Evolutionary conservation across 2,888 invertebrate genomes (phyloP).

Genomic region (Troides helena): DNA sequence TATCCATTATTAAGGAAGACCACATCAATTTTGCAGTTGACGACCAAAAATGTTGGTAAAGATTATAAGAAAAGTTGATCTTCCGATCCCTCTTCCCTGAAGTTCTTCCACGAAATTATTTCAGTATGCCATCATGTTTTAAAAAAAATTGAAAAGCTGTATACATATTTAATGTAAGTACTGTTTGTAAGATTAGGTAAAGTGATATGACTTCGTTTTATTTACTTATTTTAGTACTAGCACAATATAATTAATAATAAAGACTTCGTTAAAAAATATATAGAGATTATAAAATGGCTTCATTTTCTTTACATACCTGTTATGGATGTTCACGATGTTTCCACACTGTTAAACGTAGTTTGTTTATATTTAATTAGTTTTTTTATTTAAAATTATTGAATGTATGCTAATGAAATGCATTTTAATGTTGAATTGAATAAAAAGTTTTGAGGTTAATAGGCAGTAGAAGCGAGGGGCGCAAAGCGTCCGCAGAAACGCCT

Average conservation of each 20-base stretch:
- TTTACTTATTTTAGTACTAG: not conserved
- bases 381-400: not conserved
- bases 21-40: too few relatives aligned
- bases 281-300: not conserved
- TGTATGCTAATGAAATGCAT: not conserved
- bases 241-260: not conserved
- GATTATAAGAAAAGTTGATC: too few relatives aligned
- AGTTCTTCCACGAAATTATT: too few relatives aligned
- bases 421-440: conserved; percentile 7
- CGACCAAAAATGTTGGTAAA: too few relatives aligned
- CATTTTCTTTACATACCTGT: not conserved
- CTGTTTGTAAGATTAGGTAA: too few relatives aligned
- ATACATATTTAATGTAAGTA: too few relatives aligned
- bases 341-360: too few relatives aligned
- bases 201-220: too few relatives aligned
- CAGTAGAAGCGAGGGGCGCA: conserved; percentile 28
- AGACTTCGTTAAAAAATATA: not conserved
- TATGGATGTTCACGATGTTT: not conserved
- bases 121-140: too few relatives aligned
- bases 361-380: not conserved
- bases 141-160: too few relatives aligned
- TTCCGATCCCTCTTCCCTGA: too few relatives aligned
- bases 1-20: too few relatives aligned
- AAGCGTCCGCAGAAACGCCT: conserved; percentile 48
- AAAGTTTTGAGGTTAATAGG: conserved; percentile 20